phyloP scores from a whole-genome alignment of 1,140 invertebrate species.

The Drosophila nigrodunni region DNA sequence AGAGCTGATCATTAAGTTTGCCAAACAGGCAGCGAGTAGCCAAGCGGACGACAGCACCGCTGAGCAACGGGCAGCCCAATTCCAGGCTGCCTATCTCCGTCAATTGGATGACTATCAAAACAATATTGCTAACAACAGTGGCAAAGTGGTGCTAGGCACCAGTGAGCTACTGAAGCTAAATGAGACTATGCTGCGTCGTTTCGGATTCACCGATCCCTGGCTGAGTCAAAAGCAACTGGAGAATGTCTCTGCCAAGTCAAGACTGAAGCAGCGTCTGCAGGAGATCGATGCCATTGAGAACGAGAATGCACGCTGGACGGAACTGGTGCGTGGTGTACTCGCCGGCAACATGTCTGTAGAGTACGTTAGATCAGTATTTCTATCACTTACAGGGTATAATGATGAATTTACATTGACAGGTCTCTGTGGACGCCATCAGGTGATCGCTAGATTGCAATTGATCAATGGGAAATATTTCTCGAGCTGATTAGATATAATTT shows the following conservation, averaged over 20 bases:
- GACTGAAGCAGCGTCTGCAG: conserved; percentile 86
- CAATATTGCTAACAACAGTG: conserved; percentile 89
- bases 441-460: not conserved
- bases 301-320: conserved; percentile 86
- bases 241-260: conserved; percentile 86
- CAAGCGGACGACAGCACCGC: conserved; percentile 90
- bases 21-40: conserved; percentile 91
- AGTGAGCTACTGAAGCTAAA: conserved; percentile 95
- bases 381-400: not conserved
- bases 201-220: conserved; percentile 97
- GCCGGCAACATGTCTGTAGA: conserved; percentile 91
- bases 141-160: conserved; percentile 85
- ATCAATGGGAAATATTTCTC: no score
- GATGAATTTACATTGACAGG: not conserved
- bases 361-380: no score
- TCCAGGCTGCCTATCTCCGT: conserved; percentile 93
- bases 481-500: no score
- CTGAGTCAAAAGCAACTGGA: conserved; percentile 89
- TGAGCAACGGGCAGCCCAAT: conserved; percentile 91
- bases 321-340: conserved; percentile 87
- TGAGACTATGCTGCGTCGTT: conserved; percentile 95
- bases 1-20: conserved; percentile 91
- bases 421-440: not conserved
- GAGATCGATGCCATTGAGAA: conserved; percentile 87
- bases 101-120: conserved; percentile 90